Conservation (phyloP, 2,113 vertebrate species). For the Corythaeola cristata region DNA sequence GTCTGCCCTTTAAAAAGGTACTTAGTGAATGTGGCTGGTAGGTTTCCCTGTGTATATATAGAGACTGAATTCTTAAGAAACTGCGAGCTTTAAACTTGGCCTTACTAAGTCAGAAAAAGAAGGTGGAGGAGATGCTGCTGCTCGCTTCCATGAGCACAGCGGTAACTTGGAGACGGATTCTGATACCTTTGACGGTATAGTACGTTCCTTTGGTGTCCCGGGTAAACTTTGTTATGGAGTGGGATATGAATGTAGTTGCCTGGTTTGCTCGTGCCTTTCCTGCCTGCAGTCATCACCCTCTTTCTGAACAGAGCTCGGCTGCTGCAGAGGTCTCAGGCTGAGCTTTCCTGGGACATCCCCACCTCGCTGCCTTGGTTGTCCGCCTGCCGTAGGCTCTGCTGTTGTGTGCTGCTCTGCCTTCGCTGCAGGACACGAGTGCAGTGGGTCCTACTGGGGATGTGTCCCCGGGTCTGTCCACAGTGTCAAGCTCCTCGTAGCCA, state of each 20-base stretch:
- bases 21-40: not conserved
- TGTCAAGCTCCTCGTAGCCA: rapidly evolving
- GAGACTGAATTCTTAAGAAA: not conserved
- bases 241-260: not conserved
- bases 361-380: rapidly evolving
- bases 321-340: not conserved
- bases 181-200: rapidly evolving
- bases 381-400: not conserved
- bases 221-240: rapidly evolving
- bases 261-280: not conserved
- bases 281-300: not conserved
- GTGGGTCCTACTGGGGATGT: not conserved
- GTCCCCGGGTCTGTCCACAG: too few species aligned
- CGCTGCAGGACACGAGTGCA: not conserved
- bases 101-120: not conserved
- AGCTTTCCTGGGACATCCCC: rapidly evolving
- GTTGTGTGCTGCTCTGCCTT: rapidly evolving
- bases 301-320: not conserved
- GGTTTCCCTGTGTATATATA: not conserved
- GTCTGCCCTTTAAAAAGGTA: not conserved
- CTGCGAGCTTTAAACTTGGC: not conserved
- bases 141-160: not conserved
- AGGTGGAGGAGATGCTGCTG: not conserved
- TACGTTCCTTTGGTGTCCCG: not conserved
- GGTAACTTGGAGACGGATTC: not conserved